Conservation (phyloP, 2,888 invertebrate species). For the Synergus itoensis region DNA sequence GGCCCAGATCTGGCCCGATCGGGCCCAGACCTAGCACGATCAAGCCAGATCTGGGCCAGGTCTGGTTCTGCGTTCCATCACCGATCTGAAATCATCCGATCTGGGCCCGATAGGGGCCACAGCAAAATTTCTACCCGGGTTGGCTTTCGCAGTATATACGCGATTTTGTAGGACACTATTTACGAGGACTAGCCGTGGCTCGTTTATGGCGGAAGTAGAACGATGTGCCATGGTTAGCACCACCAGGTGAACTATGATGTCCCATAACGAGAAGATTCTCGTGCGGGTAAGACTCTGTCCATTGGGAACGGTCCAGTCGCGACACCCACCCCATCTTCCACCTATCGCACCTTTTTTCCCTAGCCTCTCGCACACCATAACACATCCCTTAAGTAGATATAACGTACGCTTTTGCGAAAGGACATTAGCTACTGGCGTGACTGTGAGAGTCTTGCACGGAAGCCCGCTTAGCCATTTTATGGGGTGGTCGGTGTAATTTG, state of each 20-base stretch:
- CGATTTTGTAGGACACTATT: slow-evolving; percentile 43
- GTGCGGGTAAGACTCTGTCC: slow-evolving; percentile 18
- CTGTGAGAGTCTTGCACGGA: slow-evolving; percentile 73
- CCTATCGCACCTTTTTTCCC: not conserved
- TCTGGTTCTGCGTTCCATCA: too few species aligned
- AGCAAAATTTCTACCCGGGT: too few species aligned
- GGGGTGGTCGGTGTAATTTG: slow-evolving; percentile 77
- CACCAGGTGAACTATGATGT: slow-evolving; percentile 45
- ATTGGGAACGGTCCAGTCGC: slow-evolving; percentile 1
- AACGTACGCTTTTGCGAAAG: slow-evolving; percentile 54
- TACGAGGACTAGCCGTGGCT: slow-evolving; percentile 44
- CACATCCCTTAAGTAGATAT: slow-evolving; percentile 25
- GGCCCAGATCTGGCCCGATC: too few species aligned
- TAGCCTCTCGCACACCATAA: not conserved
- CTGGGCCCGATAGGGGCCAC: too few species aligned
- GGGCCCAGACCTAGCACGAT: too few species aligned
- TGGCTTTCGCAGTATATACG: slow-evolving; percentile 22
- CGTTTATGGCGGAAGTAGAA: slow-evolving; percentile 48
- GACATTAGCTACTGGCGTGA: slow-evolving; percentile 66
- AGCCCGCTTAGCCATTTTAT: slow-evolving; percentile 77
- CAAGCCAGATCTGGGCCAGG: too few species aligned
- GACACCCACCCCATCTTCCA: slow-evolving; percentile 1
- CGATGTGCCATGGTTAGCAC: slow-evolving; percentile 28
- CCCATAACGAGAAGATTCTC: slow-evolving; percentile 47
- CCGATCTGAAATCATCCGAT: too few species aligned